phyloP scores from a whole-genome alignment of 2,797 vertebrate genomes.

The Anabacerthia variegaticeps region DNA sequence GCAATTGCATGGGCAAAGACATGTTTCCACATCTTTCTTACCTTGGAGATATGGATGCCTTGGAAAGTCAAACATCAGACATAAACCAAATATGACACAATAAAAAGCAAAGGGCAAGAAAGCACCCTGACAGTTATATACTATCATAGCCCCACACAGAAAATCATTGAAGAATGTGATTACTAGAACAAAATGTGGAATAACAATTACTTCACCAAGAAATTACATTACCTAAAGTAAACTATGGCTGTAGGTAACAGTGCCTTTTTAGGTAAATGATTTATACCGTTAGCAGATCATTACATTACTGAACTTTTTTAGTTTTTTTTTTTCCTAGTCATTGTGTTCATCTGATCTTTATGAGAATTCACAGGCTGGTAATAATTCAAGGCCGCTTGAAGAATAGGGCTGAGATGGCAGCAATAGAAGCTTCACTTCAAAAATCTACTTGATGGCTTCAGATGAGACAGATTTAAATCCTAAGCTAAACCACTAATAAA shows the following conservation, averaged over 20 bases:
- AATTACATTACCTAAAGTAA: neutral
- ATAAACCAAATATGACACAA: neutral
- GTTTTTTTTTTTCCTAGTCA: neutral
- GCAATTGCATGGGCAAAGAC: neutral
- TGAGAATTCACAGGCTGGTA: neutral
- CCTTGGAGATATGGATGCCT: neutral
- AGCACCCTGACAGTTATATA: neutral
- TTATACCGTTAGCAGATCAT: neutral
- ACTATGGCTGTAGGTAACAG: neutral
- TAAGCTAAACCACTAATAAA: neutral
- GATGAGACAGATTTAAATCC: neutral
- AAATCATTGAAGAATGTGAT: neutral
- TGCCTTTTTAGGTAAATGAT: neutral
- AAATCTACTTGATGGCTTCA: neutral
- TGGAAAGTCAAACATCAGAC: neutral
- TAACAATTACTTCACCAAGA: neutral
- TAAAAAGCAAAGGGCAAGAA: neutral
- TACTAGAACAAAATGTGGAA: neutral
- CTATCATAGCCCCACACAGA: neutral
- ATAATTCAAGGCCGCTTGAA: neutral
- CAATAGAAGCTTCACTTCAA: neutral
- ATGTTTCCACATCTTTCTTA: neutral
- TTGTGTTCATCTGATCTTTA: neutral
- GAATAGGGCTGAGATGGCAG: neutral
- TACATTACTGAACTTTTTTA: neutral